Evolutionary conservation across 2,888 invertebrate genomes (phyloP), one percentile per base, ranked within the genome.

Genomic region (Meandrusa payeni): DNA sequence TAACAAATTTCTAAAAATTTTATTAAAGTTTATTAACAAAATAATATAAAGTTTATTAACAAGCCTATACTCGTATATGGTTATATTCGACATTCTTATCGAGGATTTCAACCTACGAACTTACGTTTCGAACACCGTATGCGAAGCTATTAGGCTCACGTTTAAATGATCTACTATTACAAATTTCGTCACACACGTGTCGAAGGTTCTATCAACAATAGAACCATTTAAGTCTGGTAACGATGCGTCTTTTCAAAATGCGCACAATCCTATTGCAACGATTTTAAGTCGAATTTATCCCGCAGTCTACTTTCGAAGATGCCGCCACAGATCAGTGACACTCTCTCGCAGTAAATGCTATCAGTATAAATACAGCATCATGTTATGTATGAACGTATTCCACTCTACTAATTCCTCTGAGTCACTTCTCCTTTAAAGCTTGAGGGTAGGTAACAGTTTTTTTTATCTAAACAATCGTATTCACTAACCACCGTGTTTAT

Each of bases 291-390:
- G 2, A 40, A 12, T 13, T 3, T 40, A 13, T n/a, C 11, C 10
- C 13, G 1, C 3, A 2, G 4, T 38, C 39, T 37, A 2, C 2
- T 31, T 7, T 5, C 7, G 7, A 7, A 15, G 15, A 7, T 7
- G n/a, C 6, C 29, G 15, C 13, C 15, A 27, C n/a, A 27, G 15
- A 15, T 15, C 15, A 4, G 15, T 15, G n/a, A n/a, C n/a, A n/a
- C n/a, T n/a, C n/a, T n/a, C 46, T 54, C 41, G 64, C 70, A 70
- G 72, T 70, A 60, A 59, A 58, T 62, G 45, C 46, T 45, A 40
- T 45, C 42, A 31, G 66, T 81, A 81, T 80, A 81, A 74, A 81
- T 78, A 76, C 61, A 56, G 63, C 65, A 47, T 50, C 47, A 50
- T 24, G 52, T 56, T 47, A 31, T 51, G 54, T 60, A 55, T 56